Percentiles rank a stretch among this genome's conserved stretches.
phyloP scores from a whole-genome alignment of 2,888 invertebrate genomes.

The Scelioninae gen. 1 region DNA sequence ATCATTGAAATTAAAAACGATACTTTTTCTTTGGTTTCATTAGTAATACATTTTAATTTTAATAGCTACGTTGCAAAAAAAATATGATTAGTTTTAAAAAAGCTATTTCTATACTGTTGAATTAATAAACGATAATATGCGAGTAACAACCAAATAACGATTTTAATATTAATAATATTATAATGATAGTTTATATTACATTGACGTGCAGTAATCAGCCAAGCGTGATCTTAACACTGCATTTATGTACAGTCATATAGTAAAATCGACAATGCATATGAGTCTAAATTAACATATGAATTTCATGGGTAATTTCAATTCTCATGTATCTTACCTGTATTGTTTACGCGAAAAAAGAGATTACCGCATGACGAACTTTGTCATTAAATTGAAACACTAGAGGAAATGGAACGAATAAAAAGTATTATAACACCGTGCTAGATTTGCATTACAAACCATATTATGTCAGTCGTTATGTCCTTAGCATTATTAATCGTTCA shows the following conservation, averaged over 20 bases:
- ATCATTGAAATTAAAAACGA: too few relatives aligned
- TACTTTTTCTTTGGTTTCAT: too few relatives aligned
- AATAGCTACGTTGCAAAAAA: too few relatives aligned
- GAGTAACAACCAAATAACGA: too few relatives aligned
- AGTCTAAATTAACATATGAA: constrained; percentile 79
- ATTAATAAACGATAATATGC: too few relatives aligned
- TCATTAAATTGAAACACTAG: constrained; percentile 56
- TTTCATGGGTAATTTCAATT: constrained; percentile 57
- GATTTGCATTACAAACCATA: constrained; percentile 65
- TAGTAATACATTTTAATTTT: too few relatives aligned
- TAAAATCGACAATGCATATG: constrained; percentile 72
- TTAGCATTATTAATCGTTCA: constrained; percentile 57
- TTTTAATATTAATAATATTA: too few relatives aligned
- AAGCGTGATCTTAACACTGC: constrained; percentile 80
- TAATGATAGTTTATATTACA: not conserved
- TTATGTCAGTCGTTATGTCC: constrained; percentile 49
- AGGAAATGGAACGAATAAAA: constrained; percentile 68
- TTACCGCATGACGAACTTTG: constrained; percentile 57
- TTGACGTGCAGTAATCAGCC: constrained; percentile 46
- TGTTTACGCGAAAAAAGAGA: constrained; percentile 53
- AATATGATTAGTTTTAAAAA: too few relatives aligned
- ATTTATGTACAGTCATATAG: constrained; percentile 70
- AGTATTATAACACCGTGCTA: constrained; percentile 35
- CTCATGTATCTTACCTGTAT: constrained; percentile 74
- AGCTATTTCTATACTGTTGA: too few relatives aligned